phyloP scores from a whole-genome alignment of 2,888 invertebrate genomes.

The Trachelus stipa region DNA sequence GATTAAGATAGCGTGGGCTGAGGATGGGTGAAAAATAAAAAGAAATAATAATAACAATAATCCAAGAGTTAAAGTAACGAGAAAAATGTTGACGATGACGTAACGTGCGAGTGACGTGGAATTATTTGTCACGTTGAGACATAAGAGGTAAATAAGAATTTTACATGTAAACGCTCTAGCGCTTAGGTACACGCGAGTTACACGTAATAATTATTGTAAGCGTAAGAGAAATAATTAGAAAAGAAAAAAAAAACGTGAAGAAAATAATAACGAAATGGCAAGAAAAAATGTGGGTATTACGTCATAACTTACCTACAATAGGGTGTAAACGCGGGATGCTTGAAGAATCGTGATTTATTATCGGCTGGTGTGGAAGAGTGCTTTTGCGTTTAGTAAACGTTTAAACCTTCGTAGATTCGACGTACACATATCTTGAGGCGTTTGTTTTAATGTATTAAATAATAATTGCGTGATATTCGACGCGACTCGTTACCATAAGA shows the following conservation, averaged over 20 bases:
- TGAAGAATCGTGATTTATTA: constrained; percentile 39
- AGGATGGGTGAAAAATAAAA: constrained; percentile 17
- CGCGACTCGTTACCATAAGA: not conserved
- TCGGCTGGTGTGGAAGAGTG: constrained; percentile 39
- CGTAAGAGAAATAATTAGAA: constrained; percentile 13
- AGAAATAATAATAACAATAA: constrained; percentile 9
- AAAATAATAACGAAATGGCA: constrained; percentile 11
- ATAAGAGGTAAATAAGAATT: not conserved
- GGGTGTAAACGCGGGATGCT: constrained; percentile 27
- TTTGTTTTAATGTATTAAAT: constrained; percentile 11
- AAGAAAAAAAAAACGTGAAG: constrained; percentile 15
- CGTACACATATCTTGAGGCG: constrained; percentile 41
- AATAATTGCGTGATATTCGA: not conserved
- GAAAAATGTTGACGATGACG: not conserved
- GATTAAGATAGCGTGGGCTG: not conserved
- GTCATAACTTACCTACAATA: not conserved
- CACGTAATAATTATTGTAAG: constrained; percentile 1
- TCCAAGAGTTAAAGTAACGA: not conserved
- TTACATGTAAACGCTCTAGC: not conserved
- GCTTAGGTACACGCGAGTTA: not conserved
- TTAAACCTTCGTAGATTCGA: constrained; percentile 30
- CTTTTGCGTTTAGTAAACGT: constrained; percentile 34
- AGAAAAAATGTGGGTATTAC: constrained; percentile 1
- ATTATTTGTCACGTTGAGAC: not conserved
- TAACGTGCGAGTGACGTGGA: not conserved